phyloP scores from a whole-genome alignment of 2,113 vertebrate species.

The Odocoileus hemionus region DNA sequence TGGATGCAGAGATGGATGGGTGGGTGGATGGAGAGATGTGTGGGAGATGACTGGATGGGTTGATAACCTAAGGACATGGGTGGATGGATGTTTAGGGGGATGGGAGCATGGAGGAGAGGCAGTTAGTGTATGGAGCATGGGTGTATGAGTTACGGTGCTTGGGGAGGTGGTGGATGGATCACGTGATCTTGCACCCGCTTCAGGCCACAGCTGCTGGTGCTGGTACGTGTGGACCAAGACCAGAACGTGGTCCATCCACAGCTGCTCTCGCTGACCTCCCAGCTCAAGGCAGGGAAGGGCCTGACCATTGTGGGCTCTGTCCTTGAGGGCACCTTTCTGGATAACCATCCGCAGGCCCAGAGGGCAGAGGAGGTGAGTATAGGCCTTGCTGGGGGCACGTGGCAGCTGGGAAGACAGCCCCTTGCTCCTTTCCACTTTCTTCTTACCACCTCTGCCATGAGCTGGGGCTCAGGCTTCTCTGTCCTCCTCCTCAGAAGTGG shows the following conservation, averaged over 20 bases:
- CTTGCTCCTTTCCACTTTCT: background rate
- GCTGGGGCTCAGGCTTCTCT: background rate
- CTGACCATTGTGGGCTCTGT: conserved; percentile 96
- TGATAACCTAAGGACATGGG: background rate
- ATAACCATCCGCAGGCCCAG: conserved; percentile 89
- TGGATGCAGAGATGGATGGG: background rate
- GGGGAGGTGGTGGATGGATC: background rate
- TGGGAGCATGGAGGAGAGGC: background rate
- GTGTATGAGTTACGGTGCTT: background rate
- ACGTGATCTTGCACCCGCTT: background rate
- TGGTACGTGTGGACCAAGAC: conserved; percentile 93
- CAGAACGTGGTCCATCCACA: conserved; percentile 96
- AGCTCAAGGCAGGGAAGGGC: conserved; percentile 98
- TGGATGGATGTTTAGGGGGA: background rate
- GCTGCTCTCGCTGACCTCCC: conserved; percentile 94
- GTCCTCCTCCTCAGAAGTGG: background rate
- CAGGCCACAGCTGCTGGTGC: conserved; percentile 95
- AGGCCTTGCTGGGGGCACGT: conserved; percentile 78
- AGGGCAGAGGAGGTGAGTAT: conserved; percentile 92
- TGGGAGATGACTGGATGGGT: background rate
- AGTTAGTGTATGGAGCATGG: background rate
- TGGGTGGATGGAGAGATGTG: background rate
- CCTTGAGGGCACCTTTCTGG: conserved; percentile 93
- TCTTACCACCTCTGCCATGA: background rate
- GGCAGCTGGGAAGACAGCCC: background rate